Evolutionary conservation across 37 sponge, comb jelly and placozoan species (phyloP), one percentile per base, ranked within the genome.

Genomic region (Chondrosia reniformis): DNA sequence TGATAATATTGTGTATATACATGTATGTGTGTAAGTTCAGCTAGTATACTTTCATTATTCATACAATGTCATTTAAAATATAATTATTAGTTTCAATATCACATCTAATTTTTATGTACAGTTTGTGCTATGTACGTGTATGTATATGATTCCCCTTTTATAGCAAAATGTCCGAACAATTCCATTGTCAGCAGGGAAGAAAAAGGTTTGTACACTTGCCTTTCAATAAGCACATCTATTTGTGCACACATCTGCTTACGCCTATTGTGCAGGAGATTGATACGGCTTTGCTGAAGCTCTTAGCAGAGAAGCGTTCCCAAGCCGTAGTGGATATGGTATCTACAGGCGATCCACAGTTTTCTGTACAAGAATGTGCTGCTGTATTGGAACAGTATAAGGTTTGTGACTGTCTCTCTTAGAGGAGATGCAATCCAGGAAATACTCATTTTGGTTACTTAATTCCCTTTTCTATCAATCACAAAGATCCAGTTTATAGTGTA

Each of bases 201-300:
- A 54, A 55, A 75, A 54, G 44, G 82, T 64, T 24, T 27, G 62
- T 21, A 24, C 37, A 8, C 17, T 15, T 13, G 34, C 7, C 54
- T 57, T 34, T 38, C 37, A 2, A 21, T 49, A 24, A 7, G 19
- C 22, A 33, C 37, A 13, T 52, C 33, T 13, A 49, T n/a, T n/a
- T n/a, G n/a, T n/a, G n/a, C n/a, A n/a, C n/a, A n/a, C n/a, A 34
- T 76, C 56, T 54, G 34, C 58, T 8, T 33, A 0, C 58, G n/a
- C n/a, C 33, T 55, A 22, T n/a, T 59, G 19, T 25, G 4, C 72
- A 92, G 86, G 93, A 92, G 37, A 80, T 94, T 5, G 95, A 94
- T 77, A 94, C 95, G 22, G 90, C 84, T 0, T 84, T 94, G 2
- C 72, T 94, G 57, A 91, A 87, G 78, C 80, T 94, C 17, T 79